Evolutionary conservation across 1,140 invertebrate species (phyloP).

Genomic region (Grapholita molesta): DNA sequence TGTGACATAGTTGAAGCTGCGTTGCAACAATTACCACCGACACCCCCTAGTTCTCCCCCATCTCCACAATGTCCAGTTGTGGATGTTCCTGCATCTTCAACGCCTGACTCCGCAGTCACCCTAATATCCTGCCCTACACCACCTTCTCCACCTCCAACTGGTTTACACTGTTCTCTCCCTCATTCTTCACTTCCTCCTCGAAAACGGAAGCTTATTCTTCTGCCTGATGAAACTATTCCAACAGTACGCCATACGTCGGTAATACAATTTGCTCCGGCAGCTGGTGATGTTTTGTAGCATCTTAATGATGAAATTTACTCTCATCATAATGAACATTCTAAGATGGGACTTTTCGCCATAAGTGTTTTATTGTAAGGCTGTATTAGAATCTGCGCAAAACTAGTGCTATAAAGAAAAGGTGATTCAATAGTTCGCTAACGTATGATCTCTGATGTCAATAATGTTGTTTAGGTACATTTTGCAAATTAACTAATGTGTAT

Average conservation of each 20-base stretch:
- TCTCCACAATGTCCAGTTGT: conserved; percentile 56
- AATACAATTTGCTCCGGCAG: conserved; percentile 88
- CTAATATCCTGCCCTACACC: conserved; percentile 49
- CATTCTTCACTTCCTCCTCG: conserved; percentile 85
- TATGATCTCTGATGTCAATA: neutral
- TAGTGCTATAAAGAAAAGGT: conserved; percentile 1
- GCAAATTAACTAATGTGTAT: neutral
- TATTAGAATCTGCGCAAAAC: conserved; percentile 19
- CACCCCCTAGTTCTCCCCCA: conserved; percentile 82
- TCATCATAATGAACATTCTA: conserved; percentile 4
- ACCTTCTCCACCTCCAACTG: conserved; percentile 70
- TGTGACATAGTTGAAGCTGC: conserved; percentile 86
- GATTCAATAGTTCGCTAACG: neutral
- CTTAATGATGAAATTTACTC: conserved; percentile 20
- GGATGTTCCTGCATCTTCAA: conserved; percentile 19
- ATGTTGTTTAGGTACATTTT: neutral
- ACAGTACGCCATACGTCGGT: conserved; percentile 85
- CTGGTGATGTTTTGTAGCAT: conserved; percentile 49
- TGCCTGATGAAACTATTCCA: conserved; percentile 48
- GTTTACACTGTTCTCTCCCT: conserved; percentile 71
- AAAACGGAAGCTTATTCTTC: conserved; percentile 87
- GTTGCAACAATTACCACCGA: conserved; percentile 79
- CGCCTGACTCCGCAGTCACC: conserved; percentile 26
- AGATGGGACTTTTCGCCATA: conserved; percentile 25
- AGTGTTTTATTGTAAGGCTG: conserved; percentile 46